Evolutionary conservation across 1,140 invertebrate genomes (phyloP).

Genomic region (Bombus sibiricus): DNA sequence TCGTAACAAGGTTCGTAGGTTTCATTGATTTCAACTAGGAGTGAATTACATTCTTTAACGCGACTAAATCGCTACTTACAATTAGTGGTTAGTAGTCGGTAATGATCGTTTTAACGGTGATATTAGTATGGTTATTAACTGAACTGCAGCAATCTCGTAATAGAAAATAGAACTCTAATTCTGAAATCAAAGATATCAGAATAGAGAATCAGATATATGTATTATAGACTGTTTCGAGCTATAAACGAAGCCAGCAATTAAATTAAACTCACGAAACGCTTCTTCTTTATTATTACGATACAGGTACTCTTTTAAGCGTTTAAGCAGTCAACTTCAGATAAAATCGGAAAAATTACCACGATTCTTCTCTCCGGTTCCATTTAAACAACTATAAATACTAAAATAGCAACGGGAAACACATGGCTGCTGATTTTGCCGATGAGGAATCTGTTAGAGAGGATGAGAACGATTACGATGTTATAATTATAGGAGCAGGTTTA

Average conservation of each 20-base stretch:
- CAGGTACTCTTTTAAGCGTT: neutral
- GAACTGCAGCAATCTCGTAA: neutral
- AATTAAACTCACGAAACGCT: neutral
- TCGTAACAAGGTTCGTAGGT: neutral
- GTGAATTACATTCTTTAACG: neutral
- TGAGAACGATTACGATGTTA: conserved; percentile 65
- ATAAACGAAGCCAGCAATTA: neutral
- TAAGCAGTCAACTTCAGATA: conserved; percentile 7
- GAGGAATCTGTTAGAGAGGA: conserved; percentile 36
- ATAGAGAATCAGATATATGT: neutral
- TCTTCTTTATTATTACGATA: neutral
- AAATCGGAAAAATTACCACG: neutral
- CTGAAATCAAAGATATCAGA: neutral
- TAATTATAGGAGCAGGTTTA: conserved; percentile 72
- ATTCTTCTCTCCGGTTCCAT: neutral
- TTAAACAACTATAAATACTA: neutral
- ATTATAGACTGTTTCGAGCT: neutral
- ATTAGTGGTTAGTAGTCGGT: too few species aligned
- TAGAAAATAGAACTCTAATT: neutral
- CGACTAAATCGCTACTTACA: neutral
- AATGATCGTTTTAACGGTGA: neutral
- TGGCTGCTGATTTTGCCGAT: conserved; percentile 26
- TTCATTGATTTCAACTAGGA: neutral
- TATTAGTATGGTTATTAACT: neutral
- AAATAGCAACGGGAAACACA: neutral